Evolutionary conservation across 2,113 vertebrate genomes (phyloP), one percentile per base, ranked within the genome.

Genomic region (Poecile atricapillus): DNA sequence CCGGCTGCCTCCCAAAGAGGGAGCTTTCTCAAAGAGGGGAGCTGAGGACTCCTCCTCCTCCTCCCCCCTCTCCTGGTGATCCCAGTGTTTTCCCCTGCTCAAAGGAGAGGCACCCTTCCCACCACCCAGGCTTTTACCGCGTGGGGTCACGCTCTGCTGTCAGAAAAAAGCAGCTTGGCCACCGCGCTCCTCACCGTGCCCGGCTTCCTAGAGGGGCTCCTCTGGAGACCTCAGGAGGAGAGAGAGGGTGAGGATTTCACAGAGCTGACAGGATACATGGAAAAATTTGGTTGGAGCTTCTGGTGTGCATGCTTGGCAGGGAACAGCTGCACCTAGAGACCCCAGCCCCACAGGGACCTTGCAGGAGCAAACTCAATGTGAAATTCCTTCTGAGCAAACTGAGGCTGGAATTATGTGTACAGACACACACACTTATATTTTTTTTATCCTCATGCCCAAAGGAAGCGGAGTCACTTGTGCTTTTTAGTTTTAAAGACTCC

Each of bases 401-500:
- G 5, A 46, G 73, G 81, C 24, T 82, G 64, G 41, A 76, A 80
- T 85, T 65, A n/a, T 8, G 18, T 19, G 15, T 15, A 35, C 6
- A 33, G 17, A 46, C 46, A 35, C 27, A 35, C 46, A 7, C 0
- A 11, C 21, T 79, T 70, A 4, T 16, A 43, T 55, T 79, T 55
- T 69, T 77, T 60, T 55, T 13, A 90, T 76, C 53, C 60, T 78
- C 8, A 2, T 43, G 64, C 68, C 73, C 60, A 86, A 64, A 90
- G 64, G 86, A 95, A 88, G 79, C 2, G 3, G n/a, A 94, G 46
- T 15, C 28, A 80, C 71, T 90, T 83, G 68, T 49, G 68, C 76
- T 88, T 95, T 39, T 95, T 83, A 77, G 67, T 75, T 93, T 81
- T 83, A 81, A 95, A 95, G 92, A 33, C 71, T 94, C 88, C 73